Evolutionary conservation across 2,797 vertebrate genomes (phyloP).

Genomic region (Telmatherina bonti): DNA sequence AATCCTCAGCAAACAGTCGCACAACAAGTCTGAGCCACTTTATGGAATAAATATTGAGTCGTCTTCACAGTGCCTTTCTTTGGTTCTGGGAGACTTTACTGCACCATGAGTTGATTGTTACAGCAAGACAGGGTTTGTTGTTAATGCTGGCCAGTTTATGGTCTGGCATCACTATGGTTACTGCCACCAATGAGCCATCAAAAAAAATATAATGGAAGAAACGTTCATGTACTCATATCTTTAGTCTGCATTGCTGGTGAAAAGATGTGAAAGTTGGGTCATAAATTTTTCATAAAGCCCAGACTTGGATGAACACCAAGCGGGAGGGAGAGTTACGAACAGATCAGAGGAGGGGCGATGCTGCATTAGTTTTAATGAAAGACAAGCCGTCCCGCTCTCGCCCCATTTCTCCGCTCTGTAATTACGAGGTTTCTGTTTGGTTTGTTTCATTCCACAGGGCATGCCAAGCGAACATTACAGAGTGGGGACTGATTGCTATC

Average conservation of each 20-base stretch:
- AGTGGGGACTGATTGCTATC: slow-evolving; percentile 59
- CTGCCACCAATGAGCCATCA: slow-evolving; percentile 40
- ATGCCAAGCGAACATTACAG: slow-evolving; percentile 69
- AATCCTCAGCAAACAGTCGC: neutral
- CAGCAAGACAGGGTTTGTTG: slow-evolving; percentile 62
- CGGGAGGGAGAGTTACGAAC: slow-evolving; percentile 48
- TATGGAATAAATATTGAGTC: slow-evolving; percentile 28
- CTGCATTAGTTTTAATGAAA: slow-evolving; percentile 74
- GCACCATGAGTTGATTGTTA: slow-evolving; percentile 44
- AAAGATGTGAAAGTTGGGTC: slow-evolving; percentile 29
- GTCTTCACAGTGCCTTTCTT: slow-evolving; percentile 37
- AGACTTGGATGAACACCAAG: slow-evolving; percentile 39
- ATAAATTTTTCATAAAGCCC: slow-evolving; percentile 36
- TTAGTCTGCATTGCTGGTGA: neutral
- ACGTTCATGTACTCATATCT: slow-evolving; percentile 1
- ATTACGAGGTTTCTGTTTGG: slow-evolving; percentile 63
- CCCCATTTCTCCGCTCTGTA: slow-evolving; percentile 59
- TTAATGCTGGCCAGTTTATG: slow-evolving; percentile 66
- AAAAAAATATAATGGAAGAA: no score
- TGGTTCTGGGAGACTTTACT: slow-evolving; percentile 45
- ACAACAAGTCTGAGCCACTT: slow-evolving; percentile 9
- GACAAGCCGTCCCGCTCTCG: slow-evolving; percentile 52
- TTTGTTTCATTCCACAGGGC: slow-evolving; percentile 56
- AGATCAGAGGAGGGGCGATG: slow-evolving; percentile 49
- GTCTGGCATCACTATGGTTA: slow-evolving; percentile 65